Evolutionary conservation across 2,113 vertebrate genomes (phyloP).

Genomic region (Nibea albiflora): DNA sequence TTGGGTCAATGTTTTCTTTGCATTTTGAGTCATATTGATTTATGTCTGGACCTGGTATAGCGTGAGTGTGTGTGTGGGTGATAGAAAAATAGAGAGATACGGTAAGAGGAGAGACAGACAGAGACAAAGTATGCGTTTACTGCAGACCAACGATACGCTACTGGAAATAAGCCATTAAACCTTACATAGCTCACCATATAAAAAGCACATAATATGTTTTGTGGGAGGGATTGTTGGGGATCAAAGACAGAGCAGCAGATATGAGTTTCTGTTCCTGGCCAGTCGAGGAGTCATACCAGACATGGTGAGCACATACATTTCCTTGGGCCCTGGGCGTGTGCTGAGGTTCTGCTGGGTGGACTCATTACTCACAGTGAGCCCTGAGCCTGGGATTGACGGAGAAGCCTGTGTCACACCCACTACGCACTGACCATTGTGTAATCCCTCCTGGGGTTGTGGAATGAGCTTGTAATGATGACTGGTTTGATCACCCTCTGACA

Average conservation of each 20-base stretch:
- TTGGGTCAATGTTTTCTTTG: constrained; percentile 71
- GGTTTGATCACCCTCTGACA: constrained; percentile 74
- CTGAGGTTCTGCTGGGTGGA: constrained; percentile 74
- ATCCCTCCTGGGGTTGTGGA: constrained; percentile 78
- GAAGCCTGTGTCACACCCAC: constrained; percentile 74
- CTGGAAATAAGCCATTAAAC: constrained; percentile 64
- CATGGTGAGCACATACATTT: constrained; percentile 79
- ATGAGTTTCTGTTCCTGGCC: constrained; percentile 77
- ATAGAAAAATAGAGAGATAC: constrained; percentile 50
- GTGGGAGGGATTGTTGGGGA: constrained; percentile 66
- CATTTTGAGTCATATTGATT: constrained; percentile 72
- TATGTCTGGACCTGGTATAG: constrained; percentile 57
- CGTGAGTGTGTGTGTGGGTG: constrained; percentile 28
- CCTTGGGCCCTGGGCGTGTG: constrained; percentile 72
- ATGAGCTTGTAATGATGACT: constrained; percentile 79
- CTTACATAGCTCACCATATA: constrained; percentile 61
- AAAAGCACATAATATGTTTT: constrained; percentile 72
- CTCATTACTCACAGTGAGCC: constrained; percentile 77
- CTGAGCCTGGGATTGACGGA: constrained; percentile 62
- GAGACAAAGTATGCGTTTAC: constrained; percentile 29
- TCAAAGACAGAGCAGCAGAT: constrained; percentile 74
- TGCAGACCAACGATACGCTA: constrained; percentile 53
- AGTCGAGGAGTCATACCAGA: constrained; percentile 78
- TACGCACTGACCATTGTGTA: constrained; percentile 70
- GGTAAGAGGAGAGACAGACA: constrained; percentile 16